phyloP scores from a whole-genome alignment of 1,140 invertebrate genomes.

The Pygmarrhopalites habei region DNA sequence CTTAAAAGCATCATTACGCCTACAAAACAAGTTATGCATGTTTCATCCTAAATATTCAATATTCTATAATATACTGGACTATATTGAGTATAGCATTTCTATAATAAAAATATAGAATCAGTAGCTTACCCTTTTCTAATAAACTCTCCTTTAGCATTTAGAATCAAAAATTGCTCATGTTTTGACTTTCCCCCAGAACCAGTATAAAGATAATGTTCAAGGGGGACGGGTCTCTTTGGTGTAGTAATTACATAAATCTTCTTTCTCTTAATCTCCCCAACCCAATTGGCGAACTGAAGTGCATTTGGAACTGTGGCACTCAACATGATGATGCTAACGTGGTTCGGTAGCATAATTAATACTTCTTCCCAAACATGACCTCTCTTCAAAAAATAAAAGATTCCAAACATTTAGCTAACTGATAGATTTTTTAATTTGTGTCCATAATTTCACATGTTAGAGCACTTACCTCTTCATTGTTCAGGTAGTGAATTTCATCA shows the following conservation, averaged over 20 bases:
- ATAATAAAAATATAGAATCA: neutral
- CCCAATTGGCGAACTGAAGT: conserved; percentile 93
- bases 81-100: neutral
- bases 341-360: conserved; percentile 85
- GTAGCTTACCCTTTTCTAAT: conserved; percentile 56
- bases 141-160: conserved; percentile 67
- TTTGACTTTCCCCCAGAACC: conserved; percentile 73
- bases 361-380: conserved; percentile 99
- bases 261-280: conserved; percentile 83
- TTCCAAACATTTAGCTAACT: too few species aligned
- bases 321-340: conserved; percentile 93
- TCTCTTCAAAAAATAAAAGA: conserved; percentile 54
- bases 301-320: conserved; percentile 98
- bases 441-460: too few species aligned
- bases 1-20: conserved; percentile 51
- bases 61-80: too few species aligned
- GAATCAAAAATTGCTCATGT: conserved; percentile 73
- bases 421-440: too few species aligned
- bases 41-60: too few species aligned
- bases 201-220: conserved; percentile 89
- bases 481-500: conserved; percentile 99
- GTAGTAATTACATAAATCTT: conserved; percentile 96
- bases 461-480: conserved; percentile 81
- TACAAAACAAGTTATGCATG: neutral
- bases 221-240: conserved; percentile 82